phyloP scores from a whole-genome alignment of 2,888 invertebrate genomes.

The Drosophila testacea region DNA sequence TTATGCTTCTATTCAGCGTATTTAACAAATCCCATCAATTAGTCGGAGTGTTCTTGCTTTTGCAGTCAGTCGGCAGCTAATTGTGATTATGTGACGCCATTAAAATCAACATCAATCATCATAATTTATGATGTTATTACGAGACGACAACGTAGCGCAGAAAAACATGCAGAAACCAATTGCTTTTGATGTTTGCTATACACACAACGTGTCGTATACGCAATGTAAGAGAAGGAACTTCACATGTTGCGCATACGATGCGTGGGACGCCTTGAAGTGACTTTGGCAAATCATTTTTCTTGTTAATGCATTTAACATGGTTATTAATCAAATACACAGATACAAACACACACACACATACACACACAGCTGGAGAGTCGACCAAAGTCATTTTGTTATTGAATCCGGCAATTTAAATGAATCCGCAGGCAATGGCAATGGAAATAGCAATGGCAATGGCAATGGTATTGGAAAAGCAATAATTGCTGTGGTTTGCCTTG shows the following conservation, averaged over 20 bases:
- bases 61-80: slow-evolving; percentile 30
- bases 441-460: slow-evolving; percentile 40
- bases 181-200: slow-evolving; percentile 58
- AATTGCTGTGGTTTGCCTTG: slow-evolving; percentile 70
- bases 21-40: slow-evolving; percentile 14
- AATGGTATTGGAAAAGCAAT: slow-evolving; percentile 63
- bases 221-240: slow-evolving; percentile 3
- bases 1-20: slow-evolving; percentile 16
- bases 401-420: slow-evolving; percentile 74
- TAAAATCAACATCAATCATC: slow-evolving; percentile 70
- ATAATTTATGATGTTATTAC: slow-evolving; percentile 64
- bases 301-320: slow-evolving; percentile 65
- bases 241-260: slow-evolving; percentile 68
- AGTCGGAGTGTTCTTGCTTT: background rate
- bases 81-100: slow-evolving; percentile 58
- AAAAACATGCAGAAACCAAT: slow-evolving; percentile 29
- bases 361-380: slow-evolving; percentile 20
- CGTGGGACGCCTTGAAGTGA: slow-evolving; percentile 46
- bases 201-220: slow-evolving; percentile 36
- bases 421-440: slow-evolving; percentile 53
- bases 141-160: slow-evolving; percentile 15
- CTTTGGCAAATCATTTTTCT: slow-evolving; percentile 68
- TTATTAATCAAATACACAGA: slow-evolving; percentile 68
- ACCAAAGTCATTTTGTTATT: slow-evolving; percentile 63
- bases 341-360: slow-evolving; percentile 22